Base-by-base conservation (phyloP, 2,888 invertebrate species). In the Endotricha flammealis region DNA sequence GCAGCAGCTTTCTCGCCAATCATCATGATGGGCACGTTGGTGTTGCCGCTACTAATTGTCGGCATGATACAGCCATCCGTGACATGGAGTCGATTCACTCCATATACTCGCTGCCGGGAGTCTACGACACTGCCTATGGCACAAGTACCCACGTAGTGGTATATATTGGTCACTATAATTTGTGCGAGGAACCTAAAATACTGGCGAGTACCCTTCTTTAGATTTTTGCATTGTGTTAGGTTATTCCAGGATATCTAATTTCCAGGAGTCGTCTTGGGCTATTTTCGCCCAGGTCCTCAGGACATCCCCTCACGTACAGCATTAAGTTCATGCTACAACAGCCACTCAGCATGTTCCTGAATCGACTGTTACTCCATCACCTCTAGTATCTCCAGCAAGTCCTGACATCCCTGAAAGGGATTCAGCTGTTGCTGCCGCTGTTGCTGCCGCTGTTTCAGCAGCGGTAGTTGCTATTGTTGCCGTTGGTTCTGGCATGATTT, bases 61-160 rank as follows among this genome's bases (percentile, higher is more conserved):
- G 90, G 90, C 82, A 91, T 52, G 0, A 46, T 35, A 7, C 60
- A 53, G 3, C 51, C 37, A 20, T 64, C 63, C 0, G 42, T 53
- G 1, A 64, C 57, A 0, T 59, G 49, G 6, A 63, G 32, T 3
- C 29, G 36, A 0, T 34, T 6, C 0, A 59, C 39, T 0, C 50
- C 45, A n/a, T 24, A 33, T 0, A 61, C 60, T 1, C 34, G 36
- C 7, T 93, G 65, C 13, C 89, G 57, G 0, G 88, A 82, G 62
- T 91, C 90, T 0, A 93, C 90, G 1, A 93, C 93, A 0, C 90
- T 88, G 0, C 92, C 92, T 92, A 94, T 93, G 57, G 92, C 92
- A 35, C 90, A 90, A 0, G 93, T 92, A 0, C 92, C 90, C 0
- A 88, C 78, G 0, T 90, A 91, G 65, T 93, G 93, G 55, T 91